Conservation (phyloP, 2,888 invertebrate species). For the Xiphydria camelus region DNA sequence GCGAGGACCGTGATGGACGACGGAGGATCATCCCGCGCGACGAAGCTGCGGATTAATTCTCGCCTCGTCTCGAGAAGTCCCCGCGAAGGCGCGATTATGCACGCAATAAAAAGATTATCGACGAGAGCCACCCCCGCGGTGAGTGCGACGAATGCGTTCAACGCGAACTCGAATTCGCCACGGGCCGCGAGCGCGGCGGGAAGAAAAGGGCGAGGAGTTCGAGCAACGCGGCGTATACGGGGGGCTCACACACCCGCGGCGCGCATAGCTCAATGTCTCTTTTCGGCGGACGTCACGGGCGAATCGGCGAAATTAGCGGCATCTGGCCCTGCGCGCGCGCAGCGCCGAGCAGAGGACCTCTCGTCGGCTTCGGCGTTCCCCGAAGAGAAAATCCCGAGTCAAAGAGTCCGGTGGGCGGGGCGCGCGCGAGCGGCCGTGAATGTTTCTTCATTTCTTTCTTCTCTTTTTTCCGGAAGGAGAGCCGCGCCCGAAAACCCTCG, state of each 20-base stretch:
- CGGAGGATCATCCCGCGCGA: constrained; percentile 2
- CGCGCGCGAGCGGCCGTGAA: too few relatives aligned
- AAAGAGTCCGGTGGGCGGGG: constrained; percentile 25
- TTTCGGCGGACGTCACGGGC: constrained; percentile 38
- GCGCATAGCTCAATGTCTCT: too few relatives aligned
- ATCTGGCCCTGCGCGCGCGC: constrained; percentile 34
- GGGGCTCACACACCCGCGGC: too few relatives aligned
- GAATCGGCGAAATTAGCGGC: constrained; percentile 47
- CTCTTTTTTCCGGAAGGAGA: too few relatives aligned
- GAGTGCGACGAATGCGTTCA: constrained; percentile 35
- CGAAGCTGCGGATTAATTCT: constrained; percentile 5
- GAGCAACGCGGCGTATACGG: constrained; percentile 7
- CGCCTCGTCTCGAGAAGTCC: constrained; percentile 21
- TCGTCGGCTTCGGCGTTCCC: constrained; percentile 22
- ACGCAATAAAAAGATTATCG: constrained; percentile 46
- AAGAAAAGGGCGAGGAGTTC: constrained; percentile 3
- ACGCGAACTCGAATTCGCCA: constrained; percentile 35
- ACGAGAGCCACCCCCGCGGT: constrained; percentile 10
- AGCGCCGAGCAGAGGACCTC: too few relatives aligned
- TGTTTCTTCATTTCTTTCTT: too few relatives aligned
- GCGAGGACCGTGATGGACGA: background rate
- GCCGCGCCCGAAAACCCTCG: too few relatives aligned
- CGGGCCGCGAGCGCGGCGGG: constrained; percentile 18
- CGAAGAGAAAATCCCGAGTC: constrained; percentile 27
- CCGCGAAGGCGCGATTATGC: constrained; percentile 43